These are phyloP conservation scores for Tortricodes alternella DNA, from an alignment of 2,888 invertebrate genomes.

Conservation along the genomic window DNA sequence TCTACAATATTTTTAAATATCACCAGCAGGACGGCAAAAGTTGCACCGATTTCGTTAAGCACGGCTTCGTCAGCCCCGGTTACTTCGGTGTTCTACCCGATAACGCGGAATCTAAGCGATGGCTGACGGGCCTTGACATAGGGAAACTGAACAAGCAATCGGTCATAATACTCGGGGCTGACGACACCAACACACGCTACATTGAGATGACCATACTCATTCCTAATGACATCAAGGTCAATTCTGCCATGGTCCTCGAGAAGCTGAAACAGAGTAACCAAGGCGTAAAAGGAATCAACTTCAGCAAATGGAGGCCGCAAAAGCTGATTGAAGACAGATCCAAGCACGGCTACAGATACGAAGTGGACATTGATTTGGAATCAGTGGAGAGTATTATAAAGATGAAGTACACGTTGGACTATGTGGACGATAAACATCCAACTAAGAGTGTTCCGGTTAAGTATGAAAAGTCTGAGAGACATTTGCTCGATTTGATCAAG, in stretches of 20 bases:
- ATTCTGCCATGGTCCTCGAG: conserved; percentile 43
- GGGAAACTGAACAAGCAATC: conserved; percentile 51
- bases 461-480: conserved; percentile 44
- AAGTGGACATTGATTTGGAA: conserved; percentile 62
- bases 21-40: conserved; percentile 47
- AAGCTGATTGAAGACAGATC: conserved; percentile 16
- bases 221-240: conserved; percentile 37
- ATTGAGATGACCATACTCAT: conserved; percentile 50
- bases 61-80: conserved; percentile 60
- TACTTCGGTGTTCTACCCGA: conserved; percentile 63
- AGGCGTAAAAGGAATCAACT: conserved; percentile 62
- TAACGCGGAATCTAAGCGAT: conserved; percentile 59
- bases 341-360: conserved; percentile 30
- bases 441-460: conserved; percentile 40
- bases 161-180: conserved; percentile 53
- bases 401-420: conserved; percentile 57
- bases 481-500: conserved; percentile 49
- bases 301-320: conserved; percentile 58
- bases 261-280: conserved; percentile 57
- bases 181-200: conserved; percentile 48
- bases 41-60: conserved; percentile 62
- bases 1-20: conserved; percentile 62
- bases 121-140: conserved; percentile 56
- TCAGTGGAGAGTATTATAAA: conserved; percentile 58
- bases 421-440: conserved; percentile 39